Base-by-base conservation (phyloP, 2,888 invertebrate species). In the Galerucella nymphaeae region DNA sequence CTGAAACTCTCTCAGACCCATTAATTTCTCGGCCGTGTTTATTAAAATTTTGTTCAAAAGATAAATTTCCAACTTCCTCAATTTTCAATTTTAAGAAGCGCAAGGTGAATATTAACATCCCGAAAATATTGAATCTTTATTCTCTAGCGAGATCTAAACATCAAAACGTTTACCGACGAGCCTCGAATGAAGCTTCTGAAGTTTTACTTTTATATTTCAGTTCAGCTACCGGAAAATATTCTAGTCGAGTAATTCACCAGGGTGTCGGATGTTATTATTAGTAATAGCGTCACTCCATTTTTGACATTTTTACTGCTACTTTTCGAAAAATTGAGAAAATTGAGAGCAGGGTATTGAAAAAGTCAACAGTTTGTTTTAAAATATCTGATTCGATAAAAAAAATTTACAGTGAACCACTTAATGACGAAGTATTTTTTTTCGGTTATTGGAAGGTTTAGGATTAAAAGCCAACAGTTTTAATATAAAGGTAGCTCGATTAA, bases 131-230 rank as follows among this genome's bases (percentile, higher is more conserved):
- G 53, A 62, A 69, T 69, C 55, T 62, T 63, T 63, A 69, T 62
- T 63, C 69, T 69, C 62, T 63, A n/a, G 69, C 23, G 69, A 41
- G 69, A 53, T 11, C 55, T 69, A 53, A 70, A 70, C 70, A 64
- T 53, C 70, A 70, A 70, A 65, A 50, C 67, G 59, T 50, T 67
- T 67, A 50, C 42, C 50, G 18, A 38, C 30, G 30, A 38, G 58
- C 45, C 58, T 66, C 41, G 13, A 42, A 16, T 57, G 61, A 61
- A 62, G 42, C 57, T 70, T 70, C 30, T 30, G 63, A 71, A 68
- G 72, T 63, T 70, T 55, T 66, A 70, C 57, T 66, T 73, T 66
- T 45, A 70, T 70, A 70, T 70, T 73, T 70, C 50, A 73, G 65
- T 45, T 72, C 38, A 72, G 38, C 23, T 72, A 16, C 63, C 42